Conservation (phyloP, 2,113 vertebrate species). For the Tetraodon nigroviridis region DNA sequence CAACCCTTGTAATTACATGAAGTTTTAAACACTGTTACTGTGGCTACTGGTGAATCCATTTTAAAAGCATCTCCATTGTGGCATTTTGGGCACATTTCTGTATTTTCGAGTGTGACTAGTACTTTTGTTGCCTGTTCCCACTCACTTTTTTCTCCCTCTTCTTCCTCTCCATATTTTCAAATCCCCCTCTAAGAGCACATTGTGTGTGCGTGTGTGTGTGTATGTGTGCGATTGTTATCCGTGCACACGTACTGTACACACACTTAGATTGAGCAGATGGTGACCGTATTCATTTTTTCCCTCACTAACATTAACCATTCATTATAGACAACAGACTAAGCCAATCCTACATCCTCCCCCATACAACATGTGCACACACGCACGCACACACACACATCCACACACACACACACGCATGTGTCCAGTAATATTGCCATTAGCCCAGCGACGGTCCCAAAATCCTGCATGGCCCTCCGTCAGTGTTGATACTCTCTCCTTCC, state of each 20-base stretch:
- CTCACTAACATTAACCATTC: slow-evolving; percentile 79
- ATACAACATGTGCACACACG: slow-evolving; percentile 58
- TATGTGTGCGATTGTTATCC: slow-evolving; percentile 48
- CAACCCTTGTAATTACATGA: slow-evolving; percentile 66
- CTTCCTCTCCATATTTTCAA: slow-evolving; percentile 56
- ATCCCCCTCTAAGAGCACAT: slow-evolving; percentile 64
- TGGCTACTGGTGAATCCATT: slow-evolving; percentile 1
- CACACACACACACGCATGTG: slow-evolving; percentile 43
- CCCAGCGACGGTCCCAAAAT: slow-evolving; percentile 56
- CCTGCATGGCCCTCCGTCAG: slow-evolving; percentile 54
- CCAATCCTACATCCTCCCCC: slow-evolving; percentile 73
- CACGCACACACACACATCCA: slow-evolving; percentile 19
- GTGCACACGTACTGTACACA: slow-evolving; percentile 55
- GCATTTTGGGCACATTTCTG: slow-evolving; percentile 12
- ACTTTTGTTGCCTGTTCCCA: slow-evolving; percentile 29
- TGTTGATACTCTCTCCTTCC: slow-evolving; percentile 64
- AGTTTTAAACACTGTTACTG: slow-evolving; percentile 68
- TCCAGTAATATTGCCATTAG: slow-evolving; percentile 64
- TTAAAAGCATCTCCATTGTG: slow-evolving; percentile 7
- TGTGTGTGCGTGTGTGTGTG: slow-evolving; percentile 38
- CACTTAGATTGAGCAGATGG: slow-evolving; percentile 79
- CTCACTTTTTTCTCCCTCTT: slow-evolving; percentile 47
- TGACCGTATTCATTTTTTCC: slow-evolving; percentile 80
- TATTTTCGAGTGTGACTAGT: slow-evolving; percentile 24
- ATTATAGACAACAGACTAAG: slow-evolving; percentile 77